Base-by-base conservation (phyloP, 2,113 vertebrate genomes). In the Axis porcinus region DNA sequence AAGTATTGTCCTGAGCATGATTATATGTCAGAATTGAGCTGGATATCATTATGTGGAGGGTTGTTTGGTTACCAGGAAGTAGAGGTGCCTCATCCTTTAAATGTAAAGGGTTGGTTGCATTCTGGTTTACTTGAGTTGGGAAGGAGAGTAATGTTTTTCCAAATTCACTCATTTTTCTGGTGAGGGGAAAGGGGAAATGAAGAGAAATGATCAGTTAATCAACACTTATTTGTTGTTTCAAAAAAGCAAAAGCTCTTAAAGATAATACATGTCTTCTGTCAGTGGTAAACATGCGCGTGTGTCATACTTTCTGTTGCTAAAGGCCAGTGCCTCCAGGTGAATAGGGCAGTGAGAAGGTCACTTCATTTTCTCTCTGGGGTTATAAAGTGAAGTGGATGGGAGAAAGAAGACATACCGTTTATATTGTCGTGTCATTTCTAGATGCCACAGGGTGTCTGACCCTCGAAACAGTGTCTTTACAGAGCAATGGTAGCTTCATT, bases 391-490 rank as follows among this genome's bases (percentile, higher is more conserved):
- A 54, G 76, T 27, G 13, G 16, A 12, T 78, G 33, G 62, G 33
- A 47, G 23, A 74, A 52, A 55, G 14, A 86, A 76, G 54, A 50
- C 54, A 10, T 17, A 13, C 3, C 33, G 25, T 89, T 88, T 33
- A 19, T 27, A 52, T n/a, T 74, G 67, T 67, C 47, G 30, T 97
- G 67, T 92, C 40, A 43, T 96, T 99, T 98, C 91, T 97, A 97
- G 98, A 93, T 97, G 96, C 45, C 33, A 40, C 30, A 23, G 62
- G 67, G 84, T 93, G 33, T 70, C 89, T 84, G 74, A 78, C 55
- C 76, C 94, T 97, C 93, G 93, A n/a, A 93, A 67, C 28, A 0
- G 0, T 96, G 6, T 81, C 97, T n/a, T 87, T 5, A 52, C 13
- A 40, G 92, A 82, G 92, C 86, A 67, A 95, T 1, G 0, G 40